phyloP scores from a whole-genome alignment of 1,140 invertebrate species.

The Macrostomum lignano region DNA sequence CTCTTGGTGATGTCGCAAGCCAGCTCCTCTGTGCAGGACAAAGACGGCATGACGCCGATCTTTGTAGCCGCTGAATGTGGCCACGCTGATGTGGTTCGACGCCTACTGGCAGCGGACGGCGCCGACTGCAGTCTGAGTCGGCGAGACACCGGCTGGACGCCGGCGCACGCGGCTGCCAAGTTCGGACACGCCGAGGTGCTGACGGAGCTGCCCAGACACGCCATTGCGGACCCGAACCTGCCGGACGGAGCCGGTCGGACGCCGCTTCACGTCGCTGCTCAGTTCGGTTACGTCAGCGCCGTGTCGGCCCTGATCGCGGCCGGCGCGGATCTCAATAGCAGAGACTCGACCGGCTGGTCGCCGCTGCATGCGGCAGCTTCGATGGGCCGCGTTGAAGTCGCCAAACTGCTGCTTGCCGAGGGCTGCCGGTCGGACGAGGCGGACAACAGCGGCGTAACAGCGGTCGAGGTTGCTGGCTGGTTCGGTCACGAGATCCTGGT shows the following conservation, averaged over 20 bases:
- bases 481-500: too few species aligned
- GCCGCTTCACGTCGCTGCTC: slow-evolving; percentile 7
- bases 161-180: slow-evolving; percentile 8
- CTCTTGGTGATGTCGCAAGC: slow-evolving; percentile 6
- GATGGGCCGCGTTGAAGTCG: slow-evolving; percentile 5
- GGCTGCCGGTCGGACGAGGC: too few species aligned
- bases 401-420: slow-evolving; percentile 4
- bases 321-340: slow-evolving; percentile 1
- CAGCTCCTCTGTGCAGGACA: slow-evolving; percentile 4
- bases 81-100: too few species aligned
- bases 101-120: slow-evolving; percentile 1
- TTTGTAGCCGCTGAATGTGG: slow-evolving; percentile 7
- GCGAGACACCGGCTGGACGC: slow-evolving; percentile 8
- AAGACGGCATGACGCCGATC: slow-evolving; percentile 6
- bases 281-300: slow-evolving; percentile 7
- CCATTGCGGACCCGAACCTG: background rate
- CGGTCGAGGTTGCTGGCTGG: too few species aligned
- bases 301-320: slow-evolving; percentile 5
- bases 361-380: slow-evolving; percentile 8
- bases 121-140: slow-evolving; percentile 3
- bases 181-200: slow-evolving; percentile 4
- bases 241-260: slow-evolving; percentile 8
- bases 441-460: too few species aligned
- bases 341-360: slow-evolving; percentile 7
- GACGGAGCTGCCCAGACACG: slow-evolving; percentile 1